Evolutionary conservation across 2,113 vertebrate species (phyloP), one percentile per base, ranked within the genome.

Genomic region (Suricata suricatta): DNA sequence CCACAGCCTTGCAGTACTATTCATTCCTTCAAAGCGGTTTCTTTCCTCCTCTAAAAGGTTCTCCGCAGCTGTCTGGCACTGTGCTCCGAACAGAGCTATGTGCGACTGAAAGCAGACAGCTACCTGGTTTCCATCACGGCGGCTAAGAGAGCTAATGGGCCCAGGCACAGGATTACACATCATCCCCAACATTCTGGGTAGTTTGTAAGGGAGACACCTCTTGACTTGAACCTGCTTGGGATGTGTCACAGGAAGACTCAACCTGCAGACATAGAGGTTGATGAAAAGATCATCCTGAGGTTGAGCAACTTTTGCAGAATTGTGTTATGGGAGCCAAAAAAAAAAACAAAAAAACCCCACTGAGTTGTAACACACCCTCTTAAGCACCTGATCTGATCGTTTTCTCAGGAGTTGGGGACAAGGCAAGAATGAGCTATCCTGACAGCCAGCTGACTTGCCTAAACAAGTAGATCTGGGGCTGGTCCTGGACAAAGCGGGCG

Each of bases 141-240:
- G 4, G 77, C 96, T 98, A 95, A 97, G 82, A 96, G 93, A 96
- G 94, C 83, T 95, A 96, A 90, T 93, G 88, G 97, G 81, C 93
- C 95, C 90, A 77, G 96, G 93, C 69, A 15, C 35, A 54, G 97
- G 97, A 77, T 80, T 96, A 52, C 83, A 38, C 85, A 93, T 96
- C 95, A 93, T 88, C 91, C 97, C 98, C 90, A 69, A 96, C 91
- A 90, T 95, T 97, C 98, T 90, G 29, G 96, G 97, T 92, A 97
- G 97, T 98, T 98, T 96, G 93, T 98, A 83, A 91, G 87, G 93
- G 95, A 97, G 95, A 96, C 84, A 97, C 69, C 95, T 90, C 96
- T 97, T 97, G 95, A 97, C 82, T 93, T 19, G 69, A 96, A 95
- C 86, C 95, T 89, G 29, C 66, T 52, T 95, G 86, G 63, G 69